Evolutionary conservation across 2,888 invertebrate genomes (phyloP), one percentile per base, ranked within the genome.

Genomic region (Trachelus troglodyta): DNA sequence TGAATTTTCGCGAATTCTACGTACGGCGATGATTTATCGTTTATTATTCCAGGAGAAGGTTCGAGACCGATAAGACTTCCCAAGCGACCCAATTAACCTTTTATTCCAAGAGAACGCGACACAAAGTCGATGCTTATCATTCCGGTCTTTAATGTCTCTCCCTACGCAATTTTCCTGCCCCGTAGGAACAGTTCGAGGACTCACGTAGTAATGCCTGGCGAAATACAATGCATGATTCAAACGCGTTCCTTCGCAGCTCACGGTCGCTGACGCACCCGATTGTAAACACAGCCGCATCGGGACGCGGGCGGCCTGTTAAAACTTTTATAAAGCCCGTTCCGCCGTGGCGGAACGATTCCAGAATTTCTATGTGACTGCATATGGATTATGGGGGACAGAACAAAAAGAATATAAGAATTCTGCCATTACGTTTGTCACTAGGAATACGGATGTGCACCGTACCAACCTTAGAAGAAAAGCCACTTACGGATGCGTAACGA

Each of bases 221-320:
- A 31, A 34, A 71, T 31, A 71, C 71, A 71, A 71, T 71, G 71
- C 71, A 34, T 71, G 71, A 71, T 31, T 71, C 71, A 71, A 71
- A 23, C 30, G 33, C 71, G 71, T 34, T 12, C 31, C 33, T 71
- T 4, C 4, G 12, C 71, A 34, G 71, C 31, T 34, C 71, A 34
- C 71, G 56, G 23, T 56, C 56, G 71, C 71, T 71, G 71, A 71
- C 71, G 71, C 71, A 71, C 33, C 71, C 71, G 71, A 34, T 34
- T 23, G 56, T 56, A 56, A 56, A 34, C 31, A 11, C 31, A 12
- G 12, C 31, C 31, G 71, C 71, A 71, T 34, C 71, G 12, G 34
- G 33, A 34, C 71, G 71, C 71, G 71, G 6, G 34, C 31, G 71
- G 71, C 31, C 71, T 71, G 31, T 34, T 31, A 31, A 71, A 71